Conservation (phyloP, 2,888 invertebrate species). For the Aspidapion aeneum region DNA sequence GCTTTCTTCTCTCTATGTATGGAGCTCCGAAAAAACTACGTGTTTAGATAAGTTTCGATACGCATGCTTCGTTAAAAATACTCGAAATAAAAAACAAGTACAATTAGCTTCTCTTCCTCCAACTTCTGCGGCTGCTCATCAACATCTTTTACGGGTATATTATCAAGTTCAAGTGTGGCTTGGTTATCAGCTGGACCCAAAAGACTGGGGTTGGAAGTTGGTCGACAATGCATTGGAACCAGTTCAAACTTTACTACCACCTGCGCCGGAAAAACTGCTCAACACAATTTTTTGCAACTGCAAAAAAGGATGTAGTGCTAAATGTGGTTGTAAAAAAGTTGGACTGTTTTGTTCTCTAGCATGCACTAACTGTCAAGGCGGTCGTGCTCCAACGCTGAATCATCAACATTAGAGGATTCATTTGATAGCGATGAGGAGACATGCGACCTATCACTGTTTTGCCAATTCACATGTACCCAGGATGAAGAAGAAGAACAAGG, state of each 20-base stretch:
- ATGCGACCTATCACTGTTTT: neutral
- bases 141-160: slow-evolving; percentile 27
- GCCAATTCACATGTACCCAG: neutral
- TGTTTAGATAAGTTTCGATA: slow-evolving; percentile 12
- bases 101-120: slow-evolving; percentile 29
- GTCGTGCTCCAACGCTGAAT: neutral
- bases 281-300: slow-evolving; percentile 14
- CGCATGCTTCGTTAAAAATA: slow-evolving; percentile 29
- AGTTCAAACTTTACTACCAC: slow-evolving; percentile 9
- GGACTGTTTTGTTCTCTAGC: slow-evolving; percentile 12
- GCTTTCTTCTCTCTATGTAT: slow-evolving; percentile 30
- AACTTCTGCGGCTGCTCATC: slow-evolving; percentile 26
- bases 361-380: slow-evolving; percentile 6
- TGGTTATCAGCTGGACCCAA: slow-evolving; percentile 24
- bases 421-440: slow-evolving; percentile 2
- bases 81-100: slow-evolving; percentile 25
- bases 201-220: slow-evolving; percentile 26
- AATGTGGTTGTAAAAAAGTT: slow-evolving; percentile 17
- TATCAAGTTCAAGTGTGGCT: slow-evolving; percentile 28
- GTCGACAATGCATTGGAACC: slow-evolving; percentile 13
- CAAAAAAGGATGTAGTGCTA: slow-evolving; percentile 12
- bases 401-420: neutral
- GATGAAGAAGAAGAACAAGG: slow-evolving; percentile 4
- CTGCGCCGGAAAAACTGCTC: slow-evolving; percentile 34
- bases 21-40: neutral